phyloP scores from a whole-genome alignment of 1,140 invertebrate genomes.

The Helicoverpa zea region DNA sequence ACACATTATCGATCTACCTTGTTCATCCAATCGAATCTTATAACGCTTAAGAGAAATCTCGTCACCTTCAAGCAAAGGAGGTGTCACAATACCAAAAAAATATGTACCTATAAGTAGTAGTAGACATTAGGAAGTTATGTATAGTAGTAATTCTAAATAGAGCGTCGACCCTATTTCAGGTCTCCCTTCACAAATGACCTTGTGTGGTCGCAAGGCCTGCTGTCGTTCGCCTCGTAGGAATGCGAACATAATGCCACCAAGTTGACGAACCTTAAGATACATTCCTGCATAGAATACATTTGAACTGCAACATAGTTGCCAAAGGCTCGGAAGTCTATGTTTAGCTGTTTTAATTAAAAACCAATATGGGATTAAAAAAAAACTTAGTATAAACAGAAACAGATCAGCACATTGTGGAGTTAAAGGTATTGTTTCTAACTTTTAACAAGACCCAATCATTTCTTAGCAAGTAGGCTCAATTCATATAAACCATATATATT shows the following conservation, averaged over 20 bases:
- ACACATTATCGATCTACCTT: too few species aligned
- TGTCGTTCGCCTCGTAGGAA: constrained; percentile 79
- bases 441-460: too few species aligned
- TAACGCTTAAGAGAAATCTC: too few species aligned
- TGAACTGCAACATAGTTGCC: constrained; percentile 20
- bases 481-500: neutral
- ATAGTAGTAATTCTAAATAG: constrained; percentile 29
- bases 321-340: constrained; percentile 17
- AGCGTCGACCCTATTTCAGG: constrained; percentile 49
- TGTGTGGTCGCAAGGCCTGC: constrained; percentile 74
- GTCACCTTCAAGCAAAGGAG: neutral
- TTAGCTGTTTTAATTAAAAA: neutral
- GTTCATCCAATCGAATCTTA: too few species aligned
- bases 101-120: neutral
- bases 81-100: neutral
- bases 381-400: too few species aligned
- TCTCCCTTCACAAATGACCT: constrained; percentile 80
- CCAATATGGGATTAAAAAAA: neutral
- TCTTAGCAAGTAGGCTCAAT: neutral
- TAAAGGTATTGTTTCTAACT: too few species aligned
- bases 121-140: constrained; percentile 26
- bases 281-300: constrained; percentile 53
- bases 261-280: constrained; percentile 68
- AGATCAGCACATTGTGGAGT: too few species aligned
- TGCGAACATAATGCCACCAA: constrained; percentile 74